Evolutionary conservation across 2,888 invertebrate genomes (phyloP).

Genomic region (Lasius fuliginosus): DNA sequence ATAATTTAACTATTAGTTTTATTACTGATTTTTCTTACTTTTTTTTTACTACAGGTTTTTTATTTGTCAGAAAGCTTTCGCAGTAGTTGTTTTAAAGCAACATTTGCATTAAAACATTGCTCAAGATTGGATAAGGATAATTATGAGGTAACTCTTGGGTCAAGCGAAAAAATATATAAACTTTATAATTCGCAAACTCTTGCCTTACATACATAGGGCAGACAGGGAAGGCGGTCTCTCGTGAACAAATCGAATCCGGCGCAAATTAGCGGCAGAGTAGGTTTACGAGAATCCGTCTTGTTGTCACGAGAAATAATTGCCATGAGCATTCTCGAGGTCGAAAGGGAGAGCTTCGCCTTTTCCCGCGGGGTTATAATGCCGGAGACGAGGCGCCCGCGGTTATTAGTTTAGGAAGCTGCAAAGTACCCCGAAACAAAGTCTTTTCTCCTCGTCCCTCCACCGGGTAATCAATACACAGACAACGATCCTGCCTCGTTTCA

Average conservation of each 20-base stretch:
- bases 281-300: slow-evolving; percentile 74
- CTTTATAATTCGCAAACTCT: slow-evolving; percentile 60
- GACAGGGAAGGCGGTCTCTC: slow-evolving; percentile 13
- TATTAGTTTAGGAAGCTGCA: slow-evolving; percentile 84
- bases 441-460: slow-evolving; percentile 72
- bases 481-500: slow-evolving; percentile 74
- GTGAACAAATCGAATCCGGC: slow-evolving; percentile 73
- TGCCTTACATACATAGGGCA: background rate
- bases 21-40: background rate
- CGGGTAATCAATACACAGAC: slow-evolving; percentile 84
- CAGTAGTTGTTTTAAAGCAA: background rate
- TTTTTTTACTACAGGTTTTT: background rate
- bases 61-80: background rate
- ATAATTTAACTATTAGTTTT: background rate
- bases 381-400: slow-evolving; percentile 78
- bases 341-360: slow-evolving; percentile 49
- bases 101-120: background rate
- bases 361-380: slow-evolving; percentile 75
- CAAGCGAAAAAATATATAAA: slow-evolving; percentile 55
- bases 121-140: slow-evolving; percentile 2
- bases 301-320: slow-evolving; percentile 77
- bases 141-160: slow-evolving; percentile 27
- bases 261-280: slow-evolving; percentile 70
- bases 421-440: slow-evolving; percentile 80
- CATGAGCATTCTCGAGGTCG: slow-evolving; percentile 67